Evolutionary conservation across 2,888 invertebrate genomes (phyloP), one percentile per base, ranked within the genome.

Genomic region (Drosophila villosipedis): DNA sequence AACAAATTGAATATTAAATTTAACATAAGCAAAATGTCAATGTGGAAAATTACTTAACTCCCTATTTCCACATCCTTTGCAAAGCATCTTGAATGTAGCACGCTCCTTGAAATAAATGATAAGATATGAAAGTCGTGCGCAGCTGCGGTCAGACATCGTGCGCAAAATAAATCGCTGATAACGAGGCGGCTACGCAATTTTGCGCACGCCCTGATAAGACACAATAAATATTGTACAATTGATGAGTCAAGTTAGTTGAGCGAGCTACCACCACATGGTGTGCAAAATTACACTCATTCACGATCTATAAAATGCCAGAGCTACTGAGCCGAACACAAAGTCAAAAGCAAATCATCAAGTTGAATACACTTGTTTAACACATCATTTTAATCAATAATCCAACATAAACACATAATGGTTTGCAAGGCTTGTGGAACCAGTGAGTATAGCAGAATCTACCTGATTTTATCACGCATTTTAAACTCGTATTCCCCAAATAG

Each of bases 31-130:
- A 22, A 12, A 25, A 10, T 7, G n/a, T 39, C 41, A 2, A 39
- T n/a, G 22, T 43, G 22, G 14, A 7, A 43, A 49, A 16, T 39
- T 5, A 35, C 10, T 33, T 57, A 47, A 86, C 90, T 88, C 52
- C 89, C 90, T 84, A 25, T 86, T 84, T 81, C 79, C 84, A 78
- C 91, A 91, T 80, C 86, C 86, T 66, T 90, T 89, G 84, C 91
- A 91, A 75, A 80, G 83, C 91, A 91, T 91, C 54, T 80, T 86
- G 19, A 31, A 19, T 50, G 63, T 4, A 31, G 52, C 31, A 14
- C 4, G 7, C 47, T 50, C 61, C 3, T 9, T 5, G 22, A 39
- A 10, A 19, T 25, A 12, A 30, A 54, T 75, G 84, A 83, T 78
- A 54, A 83, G 78, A 73, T 75, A 71, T 68, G 39, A 22, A 78